Base-by-base conservation (phyloP, 2,888 invertebrate species). In the Hemicrepidius hirtus region DNA sequence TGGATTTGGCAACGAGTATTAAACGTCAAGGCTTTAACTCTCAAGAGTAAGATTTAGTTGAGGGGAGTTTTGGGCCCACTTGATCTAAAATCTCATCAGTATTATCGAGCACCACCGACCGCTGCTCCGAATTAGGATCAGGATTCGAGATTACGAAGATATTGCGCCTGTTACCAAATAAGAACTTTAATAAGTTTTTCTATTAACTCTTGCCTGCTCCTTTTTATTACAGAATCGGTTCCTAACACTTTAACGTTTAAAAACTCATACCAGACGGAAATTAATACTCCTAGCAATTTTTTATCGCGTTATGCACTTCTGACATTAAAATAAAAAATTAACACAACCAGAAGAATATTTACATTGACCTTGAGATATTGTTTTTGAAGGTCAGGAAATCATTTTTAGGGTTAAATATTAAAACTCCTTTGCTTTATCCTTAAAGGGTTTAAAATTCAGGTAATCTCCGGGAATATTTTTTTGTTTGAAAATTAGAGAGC, bases 11-110 rank as follows among this genome's bases (percentile, higher is more conserved):
- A 37, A 37, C 49, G 49, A 44, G 44, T 21, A 37, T 44, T 44
- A 44, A 28, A 60, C 60, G 57, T 57, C 60, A 49, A 32, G 28
- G 37, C 32, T 44, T 28, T 10, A 35, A 44, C 62, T 44, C 44
- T 44, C 62, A 44, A 62, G 44, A 44, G 62, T 28, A 62, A 62
- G 49, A 64, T 50, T 50, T 64, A 64, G 20, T 64, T 64, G 49
- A 64, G 37, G 49, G 44, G 41, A 50, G 46, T 50, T 64, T 32
- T 44, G 32, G 50, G 50, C 35, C 50, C 50, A n/a, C 64, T 62
- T 62, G 64, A 64, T 64, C 64, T 50, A 50, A 64, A 64, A 64
- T 64, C 64, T 64, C 64, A 64, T 64, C 64, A 64, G 64, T 50
- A 64, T 64, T 50, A 50, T 60, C 60, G 64, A 64, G 64, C 64